Evolutionary conservation across 2,888 invertebrate species (phyloP), one percentile per base, ranked within the genome.

Genomic region (Lutraria lutraria): DNA sequence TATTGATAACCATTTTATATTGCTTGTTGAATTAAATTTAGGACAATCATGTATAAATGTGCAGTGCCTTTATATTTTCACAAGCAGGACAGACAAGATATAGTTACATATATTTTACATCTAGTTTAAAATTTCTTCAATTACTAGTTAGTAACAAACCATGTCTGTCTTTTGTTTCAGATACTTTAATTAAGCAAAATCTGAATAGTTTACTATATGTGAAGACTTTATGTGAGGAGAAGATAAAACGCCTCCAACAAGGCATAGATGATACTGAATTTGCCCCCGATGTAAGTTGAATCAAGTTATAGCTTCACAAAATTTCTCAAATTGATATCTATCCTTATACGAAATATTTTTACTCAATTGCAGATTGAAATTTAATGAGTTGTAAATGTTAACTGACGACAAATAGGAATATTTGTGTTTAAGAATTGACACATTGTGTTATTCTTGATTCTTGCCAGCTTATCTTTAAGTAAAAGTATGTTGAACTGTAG

Each of bases 141-240:
- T 56, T 56, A 56, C 12, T 56, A 16, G 25, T 25, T 10, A 25
- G 25, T 68, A n/a, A 4, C 25, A n/a, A 25, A n/a, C n/a, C n/a
- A n/a, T n/a, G n/a, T n/a, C n/a, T n/a, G 63, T 25, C 25, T n/a
- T 0, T 25, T 68, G 25, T 93, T 93, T 72, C 94, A 97, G 98
- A 98, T 96, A 96, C 98, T 56, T 97, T 97, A 85, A 98, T 98
- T 85, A 98, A 98, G 93, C 98, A 98, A 95, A 98, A 98, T 96
- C 96, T 99, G 80, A 98, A 98, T 87, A 98, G 98, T 94, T 97
- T 99, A 88, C 97, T 98, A 93, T 99, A 98, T 96, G 97, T 99
- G 54, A 97, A 98, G 88, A 98, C 98, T 95, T 97, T 98, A 43
- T 97, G 99, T 90, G 98, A 98, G 94, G 97, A 97, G 12, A 96